These are phyloP conservation scores for Xylota segnis DNA, from an alignment of 2,888 invertebrate genomes.

Conservation along the genomic window DNA sequence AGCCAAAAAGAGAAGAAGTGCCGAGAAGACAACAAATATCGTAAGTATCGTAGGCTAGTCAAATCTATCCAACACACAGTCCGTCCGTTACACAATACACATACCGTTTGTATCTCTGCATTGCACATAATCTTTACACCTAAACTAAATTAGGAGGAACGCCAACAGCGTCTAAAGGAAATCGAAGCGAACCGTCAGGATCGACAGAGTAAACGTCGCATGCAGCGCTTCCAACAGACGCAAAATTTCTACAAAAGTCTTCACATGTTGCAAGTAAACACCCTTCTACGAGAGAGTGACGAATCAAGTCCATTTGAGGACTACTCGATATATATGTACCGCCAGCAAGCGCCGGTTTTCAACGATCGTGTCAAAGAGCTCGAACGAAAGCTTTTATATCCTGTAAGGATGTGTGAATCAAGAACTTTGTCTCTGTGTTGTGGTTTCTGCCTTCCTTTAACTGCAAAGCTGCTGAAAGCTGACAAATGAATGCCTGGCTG, in stretches of 20 bases:
- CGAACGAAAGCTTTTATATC: conserved; percentile 90
- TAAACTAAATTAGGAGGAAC: conserved; percentile 87
- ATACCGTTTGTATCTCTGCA: conserved; percentile 35
- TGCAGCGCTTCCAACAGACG: conserved; percentile 90
- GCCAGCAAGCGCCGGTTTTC: conserved; percentile 93
- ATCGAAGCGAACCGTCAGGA: conserved; percentile 89
- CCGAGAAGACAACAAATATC: conserved; percentile 87
- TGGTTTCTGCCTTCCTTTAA: conserved; percentile 60
- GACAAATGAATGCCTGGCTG: conserved; percentile 38
- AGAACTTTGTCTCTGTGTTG: conserved; percentile 59
- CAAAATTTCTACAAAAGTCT: conserved; percentile 94
- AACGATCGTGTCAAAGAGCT: conserved; percentile 93
- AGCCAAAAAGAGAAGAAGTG: conserved; percentile 87
- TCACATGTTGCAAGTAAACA: conserved; percentile 93
- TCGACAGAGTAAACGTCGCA: conserved; percentile 87
- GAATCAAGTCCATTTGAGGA: conserved; percentile 90
- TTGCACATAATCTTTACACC: conserved; percentile 50
- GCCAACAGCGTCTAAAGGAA: conserved; percentile 90
- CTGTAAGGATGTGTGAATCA: conserved; percentile 86
- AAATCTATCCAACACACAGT: conserved; percentile 27
- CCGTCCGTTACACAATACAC: conserved; percentile 54
- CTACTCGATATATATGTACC: conserved; percentile 93
- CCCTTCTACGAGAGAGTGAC: conserved; percentile 86
- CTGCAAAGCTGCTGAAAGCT: conserved; percentile 44
- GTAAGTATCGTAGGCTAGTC: conserved; percentile 85